A percentile compares a stretch with the other conserved stretches of the same genome.
Evolutionary conservation across 2,113 vertebrate species (phyloP).

Genomic region (Blennius ocellaris): DNA sequence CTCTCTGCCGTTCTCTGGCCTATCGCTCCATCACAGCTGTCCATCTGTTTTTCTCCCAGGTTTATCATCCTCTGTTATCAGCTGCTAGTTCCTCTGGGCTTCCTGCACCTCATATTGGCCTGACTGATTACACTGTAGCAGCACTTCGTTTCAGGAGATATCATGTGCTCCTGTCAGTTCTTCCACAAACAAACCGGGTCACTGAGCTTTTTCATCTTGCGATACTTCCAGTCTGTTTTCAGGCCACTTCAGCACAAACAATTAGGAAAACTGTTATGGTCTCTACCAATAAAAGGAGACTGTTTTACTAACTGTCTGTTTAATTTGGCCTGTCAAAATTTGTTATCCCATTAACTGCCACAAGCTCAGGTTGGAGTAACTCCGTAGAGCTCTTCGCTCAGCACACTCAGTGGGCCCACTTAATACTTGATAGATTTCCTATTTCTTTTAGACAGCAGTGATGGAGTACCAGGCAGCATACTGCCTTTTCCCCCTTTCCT

Average conservation of each 20-base stretch:
- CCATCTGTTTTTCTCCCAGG: constrained; percentile 61
- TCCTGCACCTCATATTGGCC: constrained; percentile 67
- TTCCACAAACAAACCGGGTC: constrained; percentile 42
- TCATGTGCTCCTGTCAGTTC: constrained; percentile 40
- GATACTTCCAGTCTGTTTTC: constrained; percentile 1
- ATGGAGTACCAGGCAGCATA: constrained; percentile 60
- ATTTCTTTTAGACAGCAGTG: constrained; percentile 67
- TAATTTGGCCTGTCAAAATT: constrained; percentile 16
- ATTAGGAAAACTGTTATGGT: constrained; percentile 2
- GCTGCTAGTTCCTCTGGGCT: constrained; percentile 64
- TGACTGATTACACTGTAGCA: constrained; percentile 62
- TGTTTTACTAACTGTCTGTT: constrained; percentile 29
- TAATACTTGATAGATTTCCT: constrained; percentile 72
- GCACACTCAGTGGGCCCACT: constrained; percentile 50
- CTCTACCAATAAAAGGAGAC: not conserved
- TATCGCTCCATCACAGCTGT: constrained; percentile 73
- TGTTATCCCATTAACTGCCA: constrained; percentile 29
- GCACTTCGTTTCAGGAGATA: constrained; percentile 47
- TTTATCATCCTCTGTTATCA: constrained; percentile 73
- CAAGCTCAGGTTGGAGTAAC: constrained; percentile 55
- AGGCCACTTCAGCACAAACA: not conserved
- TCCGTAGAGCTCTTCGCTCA: constrained; percentile 36
- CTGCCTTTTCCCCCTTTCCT: constrained; percentile 39
- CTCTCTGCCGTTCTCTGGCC: constrained; percentile 43
- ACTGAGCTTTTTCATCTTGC: constrained; percentile 16